Evolutionary conservation across 2,888 invertebrate genomes (phyloP), one percentile per base, ranked within the genome.

Genomic region (Perizoma flavofasciatum): DNA sequence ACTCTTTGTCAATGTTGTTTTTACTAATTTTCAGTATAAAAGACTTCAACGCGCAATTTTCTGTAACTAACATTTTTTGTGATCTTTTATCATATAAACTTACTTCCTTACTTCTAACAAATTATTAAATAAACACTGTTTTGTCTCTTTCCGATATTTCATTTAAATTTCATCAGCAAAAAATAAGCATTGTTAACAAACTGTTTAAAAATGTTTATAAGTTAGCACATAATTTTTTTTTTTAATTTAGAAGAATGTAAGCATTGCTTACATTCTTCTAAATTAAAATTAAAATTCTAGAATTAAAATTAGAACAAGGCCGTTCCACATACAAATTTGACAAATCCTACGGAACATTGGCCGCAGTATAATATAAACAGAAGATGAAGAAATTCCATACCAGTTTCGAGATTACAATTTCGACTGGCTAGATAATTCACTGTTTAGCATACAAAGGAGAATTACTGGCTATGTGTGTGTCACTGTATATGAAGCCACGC

Each of bases 391-490:
- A 92, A 92, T 89, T 88, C 88, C 88, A 83, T 85, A 85, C 88
- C 69, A 84, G 89, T 88, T 88, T 82, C 76, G 79, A 91, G 92
- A 91, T 92, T 90, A 92, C 88, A 89, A 89, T 92, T 92, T 89
- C 84, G 87, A 86, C 84, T 87, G 58, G 62, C 89, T 91, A 91
- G 91, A 92, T 91, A 89, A 92, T 91, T 91, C 88, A 82, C 82
- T 85, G 87, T 89, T 80, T 92, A 86, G 89, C 91, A 92, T 92
- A 92, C 91, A 92, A 92, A 90, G 90, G 89, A 84, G 88, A 83
- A 89, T 89, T 89, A 89, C 89, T 83, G 86, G 83, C 82, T 81
- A 83, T 85, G 83, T 85, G 87, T 86, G 79, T 88, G 88, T 86
- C 87, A 83, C 81, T 83, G 80, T 84, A 82, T 82, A 82, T 57